These are phyloP conservation scores for Neodiprion pinetum DNA, from an alignment of 1,140 invertebrate genomes.

Conservation along the genomic window DNA sequence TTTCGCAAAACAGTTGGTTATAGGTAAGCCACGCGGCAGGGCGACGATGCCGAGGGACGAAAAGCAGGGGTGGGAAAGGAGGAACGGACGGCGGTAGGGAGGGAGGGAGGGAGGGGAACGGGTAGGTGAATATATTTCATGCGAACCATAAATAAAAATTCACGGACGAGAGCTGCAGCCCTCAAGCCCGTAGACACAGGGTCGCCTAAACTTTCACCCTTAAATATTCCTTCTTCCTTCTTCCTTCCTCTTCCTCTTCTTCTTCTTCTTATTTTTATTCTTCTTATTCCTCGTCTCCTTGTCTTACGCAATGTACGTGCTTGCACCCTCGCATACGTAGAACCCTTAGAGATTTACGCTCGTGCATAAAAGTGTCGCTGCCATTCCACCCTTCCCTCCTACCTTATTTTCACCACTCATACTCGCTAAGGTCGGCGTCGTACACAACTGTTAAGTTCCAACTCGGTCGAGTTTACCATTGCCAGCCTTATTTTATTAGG, in stretches of 20 bases:
- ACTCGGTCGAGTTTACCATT: not conserved
- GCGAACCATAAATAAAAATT: slow-evolving; percentile 14
- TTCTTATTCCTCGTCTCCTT: not conserved
- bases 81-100: no score
- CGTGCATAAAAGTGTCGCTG: slow-evolving; percentile 9
- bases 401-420: not conserved
- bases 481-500: not conserved
- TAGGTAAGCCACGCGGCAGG: no score
- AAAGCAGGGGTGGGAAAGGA: no score
- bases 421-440: not conserved
- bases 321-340: no score
- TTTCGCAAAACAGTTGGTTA: no score
- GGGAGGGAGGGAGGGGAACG: no score
- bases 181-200: not conserved
- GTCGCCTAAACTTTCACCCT: slow-evolving; percentile 17
- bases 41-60: no score
- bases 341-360: not conserved
- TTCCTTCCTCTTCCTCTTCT: not conserved
- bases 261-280: not conserved
- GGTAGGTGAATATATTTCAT: no score
- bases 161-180: not conserved
- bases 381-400: not conserved
- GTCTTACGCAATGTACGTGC: slow-evolving; percentile 11
- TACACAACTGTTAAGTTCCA: slow-evolving; percentile 3
- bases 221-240: slow-evolving; percentile 8